These are phyloP conservation scores for Dysidea cf. avara DNA, from an alignment of 37 sponge, comb jelly and placozoan species.

Conservation along the genomic window DNA sequence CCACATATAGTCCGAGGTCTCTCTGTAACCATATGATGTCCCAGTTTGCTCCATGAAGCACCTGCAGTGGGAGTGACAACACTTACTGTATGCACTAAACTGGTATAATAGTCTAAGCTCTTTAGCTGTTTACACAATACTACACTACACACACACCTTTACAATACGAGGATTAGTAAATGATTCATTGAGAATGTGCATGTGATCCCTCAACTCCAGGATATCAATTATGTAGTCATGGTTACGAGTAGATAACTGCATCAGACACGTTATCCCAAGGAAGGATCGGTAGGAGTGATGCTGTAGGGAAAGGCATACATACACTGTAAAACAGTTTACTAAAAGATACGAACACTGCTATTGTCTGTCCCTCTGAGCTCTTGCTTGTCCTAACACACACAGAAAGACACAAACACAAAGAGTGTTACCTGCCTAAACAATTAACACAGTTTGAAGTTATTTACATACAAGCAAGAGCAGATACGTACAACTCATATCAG, in stretches of 20 bases:
- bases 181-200: constrained; percentile 74
- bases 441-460: too few relatives aligned
- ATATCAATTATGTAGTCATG: constrained; percentile 93
- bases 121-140: too few relatives aligned
- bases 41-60: constrained; percentile 89
- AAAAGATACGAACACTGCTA: too few relatives aligned
- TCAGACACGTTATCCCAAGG: constrained; percentile 89
- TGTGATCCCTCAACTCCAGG: constrained; percentile 66
- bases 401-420: not conserved
- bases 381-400: not conserved
- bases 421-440: too few relatives aligned
- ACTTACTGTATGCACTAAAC: too few relatives aligned
- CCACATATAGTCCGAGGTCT: constrained; percentile 92
- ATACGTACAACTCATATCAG: too few relatives aligned
- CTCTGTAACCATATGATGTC: constrained; percentile 94
- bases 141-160: constrained; percentile 82
- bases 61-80: too few relatives aligned
- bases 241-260: constrained; percentile 90
- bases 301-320: constrained; percentile 41
- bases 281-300: constrained; percentile 87
- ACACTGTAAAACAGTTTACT: too few relatives aligned
- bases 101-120: too few relatives aligned
- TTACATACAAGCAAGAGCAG: too few relatives aligned
- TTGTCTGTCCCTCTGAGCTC: not conserved
- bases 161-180: constrained; percentile 92